These are phyloP conservation scores for Auanema freiburgensis DNA, from an alignment of 2,888 invertebrate species.

Conservation along the genomic window DNA sequence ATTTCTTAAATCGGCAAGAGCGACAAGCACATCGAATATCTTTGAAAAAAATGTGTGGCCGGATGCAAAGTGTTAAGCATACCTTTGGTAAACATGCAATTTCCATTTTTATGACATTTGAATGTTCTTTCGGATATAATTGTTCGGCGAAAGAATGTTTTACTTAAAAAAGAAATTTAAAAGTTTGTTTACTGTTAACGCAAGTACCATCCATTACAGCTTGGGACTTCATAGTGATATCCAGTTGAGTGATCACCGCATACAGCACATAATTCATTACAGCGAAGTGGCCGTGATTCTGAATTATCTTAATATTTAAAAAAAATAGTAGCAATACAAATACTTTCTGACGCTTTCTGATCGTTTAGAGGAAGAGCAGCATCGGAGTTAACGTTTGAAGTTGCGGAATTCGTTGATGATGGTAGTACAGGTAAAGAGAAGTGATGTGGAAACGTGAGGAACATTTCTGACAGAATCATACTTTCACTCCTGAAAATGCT, in stretches of 20 bases:
- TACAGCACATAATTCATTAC: conserved; percentile 29
- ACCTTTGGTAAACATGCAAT: conserved; percentile 31
- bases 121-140: conserved; percentile 29
- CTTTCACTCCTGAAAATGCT: too few species aligned
- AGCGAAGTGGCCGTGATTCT: conserved; percentile 16
- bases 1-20: conserved; percentile 29
- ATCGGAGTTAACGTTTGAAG: too few species aligned
- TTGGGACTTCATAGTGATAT: conserved; percentile 30
- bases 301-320: neutral
- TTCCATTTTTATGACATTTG: conserved; percentile 31
- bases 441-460: too few species aligned
- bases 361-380: too few species aligned
- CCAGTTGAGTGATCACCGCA: conserved; percentile 35
- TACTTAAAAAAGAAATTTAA: conserved; percentile 21
- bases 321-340: too few species aligned
- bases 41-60: conserved; percentile 1
- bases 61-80: too few species aligned
- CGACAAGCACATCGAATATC: conserved; percentile 31
- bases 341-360: too few species aligned
- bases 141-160: conserved; percentile 33
- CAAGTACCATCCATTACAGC: conserved; percentile 20
- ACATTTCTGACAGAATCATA: too few species aligned
- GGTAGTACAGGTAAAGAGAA: too few species aligned
- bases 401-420: too few species aligned
- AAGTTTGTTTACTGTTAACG: neutral